These are phyloP conservation scores for Pardalotus punctatus DNA, from an alignment of 2,113 vertebrate species.

Conservation along the genomic window DNA sequence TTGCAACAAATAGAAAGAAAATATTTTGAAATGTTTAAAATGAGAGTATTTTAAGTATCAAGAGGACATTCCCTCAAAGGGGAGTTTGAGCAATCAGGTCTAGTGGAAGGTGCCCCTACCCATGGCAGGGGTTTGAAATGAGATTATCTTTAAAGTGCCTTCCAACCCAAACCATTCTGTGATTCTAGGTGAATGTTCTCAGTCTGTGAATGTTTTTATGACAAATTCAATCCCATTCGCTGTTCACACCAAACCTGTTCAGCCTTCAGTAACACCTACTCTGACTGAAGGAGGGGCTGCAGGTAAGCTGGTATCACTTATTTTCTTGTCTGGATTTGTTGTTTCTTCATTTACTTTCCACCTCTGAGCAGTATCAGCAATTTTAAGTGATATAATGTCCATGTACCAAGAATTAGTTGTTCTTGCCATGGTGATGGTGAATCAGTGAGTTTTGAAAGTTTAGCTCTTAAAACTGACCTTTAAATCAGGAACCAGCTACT, in stretches of 20 bases:
- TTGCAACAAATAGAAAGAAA: not conserved
- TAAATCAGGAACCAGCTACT: not conserved
- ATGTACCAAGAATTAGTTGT: not conserved
- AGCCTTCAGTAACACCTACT: not conserved
- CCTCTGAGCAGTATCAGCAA: not conserved
- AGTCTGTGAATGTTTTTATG: not conserved
- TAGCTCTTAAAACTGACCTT: not conserved
- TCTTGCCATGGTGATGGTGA: not conserved
- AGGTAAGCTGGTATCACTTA: not conserved
- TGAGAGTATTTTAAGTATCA: not conserved
- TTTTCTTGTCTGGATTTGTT: not conserved
- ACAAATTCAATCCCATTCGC: not conserved
- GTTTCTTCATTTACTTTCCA: not conserved
- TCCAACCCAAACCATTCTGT: not conserved
- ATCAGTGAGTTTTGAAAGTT: not conserved
- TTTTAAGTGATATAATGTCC: not conserved
- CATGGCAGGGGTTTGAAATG: not conserved
- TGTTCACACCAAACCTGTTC: not conserved
- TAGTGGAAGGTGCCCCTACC: not conserved
- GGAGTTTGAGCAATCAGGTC: too few species aligned
- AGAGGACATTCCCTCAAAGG: not conserved
- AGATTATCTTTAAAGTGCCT: not conserved
- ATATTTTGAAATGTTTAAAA: not conserved
- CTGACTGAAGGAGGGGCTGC: not conserved
- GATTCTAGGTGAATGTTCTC: not conserved